Percentiles rank a stretch among this genome's conserved stretches.
Conservation (phyloP, 1,140 invertebrate genomes). For the Kradibia gibbosae region DNA sequence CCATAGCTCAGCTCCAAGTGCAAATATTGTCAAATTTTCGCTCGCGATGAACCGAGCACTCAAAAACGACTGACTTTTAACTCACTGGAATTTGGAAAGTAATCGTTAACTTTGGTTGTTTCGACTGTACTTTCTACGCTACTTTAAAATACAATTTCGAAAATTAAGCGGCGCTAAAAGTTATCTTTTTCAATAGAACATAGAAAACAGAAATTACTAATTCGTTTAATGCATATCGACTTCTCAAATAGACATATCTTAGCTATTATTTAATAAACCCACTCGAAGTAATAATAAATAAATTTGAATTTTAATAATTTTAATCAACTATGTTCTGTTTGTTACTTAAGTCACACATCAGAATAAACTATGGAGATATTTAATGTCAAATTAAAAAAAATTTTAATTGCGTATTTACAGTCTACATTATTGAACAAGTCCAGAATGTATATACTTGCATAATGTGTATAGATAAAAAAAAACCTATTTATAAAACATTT, state of each 20-base stretch:
- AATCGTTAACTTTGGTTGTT: not conserved
- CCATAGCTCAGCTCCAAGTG: not conserved
- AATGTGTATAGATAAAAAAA: not conserved
- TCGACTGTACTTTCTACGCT: conserved; percentile 2
- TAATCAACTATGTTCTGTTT: no score
- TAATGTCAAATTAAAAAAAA: no score
- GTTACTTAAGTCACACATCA: no score
- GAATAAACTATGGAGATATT: no score
- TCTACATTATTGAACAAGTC: not conserved
- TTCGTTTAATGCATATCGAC: no score
- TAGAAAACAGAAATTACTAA: no score
- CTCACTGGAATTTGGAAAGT: conserved; percentile 24
- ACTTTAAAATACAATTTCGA: not conserved
- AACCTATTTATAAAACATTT: not conserved
- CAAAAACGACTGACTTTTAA: conserved; percentile 6
- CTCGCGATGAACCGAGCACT: not conserved
- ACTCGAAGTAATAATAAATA: no score
- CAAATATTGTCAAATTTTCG: conserved; percentile 16
- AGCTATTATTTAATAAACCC: no score
- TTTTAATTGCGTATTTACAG: not conserved
- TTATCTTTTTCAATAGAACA: no score
- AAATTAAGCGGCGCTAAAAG: not conserved
- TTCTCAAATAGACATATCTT: no score
- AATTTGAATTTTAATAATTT: no score
- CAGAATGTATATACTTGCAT: not conserved